Conservation (phyloP, 2,888 invertebrate species). For the Rhagonycha lutea region DNA sequence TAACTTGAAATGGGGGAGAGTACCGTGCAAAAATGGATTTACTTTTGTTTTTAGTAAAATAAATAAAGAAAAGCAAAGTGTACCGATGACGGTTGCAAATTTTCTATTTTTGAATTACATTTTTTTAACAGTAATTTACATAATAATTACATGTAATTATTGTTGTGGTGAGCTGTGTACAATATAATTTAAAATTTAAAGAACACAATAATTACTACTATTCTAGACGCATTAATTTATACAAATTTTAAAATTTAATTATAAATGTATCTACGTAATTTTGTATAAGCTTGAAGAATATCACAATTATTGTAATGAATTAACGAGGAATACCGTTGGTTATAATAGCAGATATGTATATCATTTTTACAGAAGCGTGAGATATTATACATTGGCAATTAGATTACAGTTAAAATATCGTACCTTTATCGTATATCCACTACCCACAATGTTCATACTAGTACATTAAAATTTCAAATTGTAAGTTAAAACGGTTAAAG, state of each 20-base stretch:
- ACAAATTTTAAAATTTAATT: not conserved
- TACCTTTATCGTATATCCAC: not conserved
- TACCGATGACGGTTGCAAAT: not conserved
- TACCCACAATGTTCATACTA: not conserved
- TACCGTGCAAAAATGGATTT: too few species aligned
- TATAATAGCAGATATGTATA: slow-evolving; percentile 24
- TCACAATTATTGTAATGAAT: not conserved
- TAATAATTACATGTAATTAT: not conserved
- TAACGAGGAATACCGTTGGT: slow-evolving; percentile 8
- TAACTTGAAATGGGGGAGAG: too few species aligned
- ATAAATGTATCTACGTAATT: not conserved
- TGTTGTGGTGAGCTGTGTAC: not conserved
- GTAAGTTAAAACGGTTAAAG: slow-evolving; percentile 1
- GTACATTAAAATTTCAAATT: not conserved
- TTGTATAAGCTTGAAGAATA: not conserved
- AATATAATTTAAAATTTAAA: not conserved
- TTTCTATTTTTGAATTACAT: not conserved
- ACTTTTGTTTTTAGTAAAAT: too few species aligned
- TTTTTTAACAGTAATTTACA: not conserved
- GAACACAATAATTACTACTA: not conserved
- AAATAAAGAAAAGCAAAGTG: not conserved
- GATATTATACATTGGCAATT: slow-evolving; percentile 13
- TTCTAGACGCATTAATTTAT: not conserved
- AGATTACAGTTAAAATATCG: slow-evolving; percentile 8
- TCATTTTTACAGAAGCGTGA: slow-evolving; percentile 18